These are phyloP conservation scores for Dicranocentrus wangi DNA, from an alignment of 2,888 invertebrate genomes.

Conservation along the genomic window DNA sequence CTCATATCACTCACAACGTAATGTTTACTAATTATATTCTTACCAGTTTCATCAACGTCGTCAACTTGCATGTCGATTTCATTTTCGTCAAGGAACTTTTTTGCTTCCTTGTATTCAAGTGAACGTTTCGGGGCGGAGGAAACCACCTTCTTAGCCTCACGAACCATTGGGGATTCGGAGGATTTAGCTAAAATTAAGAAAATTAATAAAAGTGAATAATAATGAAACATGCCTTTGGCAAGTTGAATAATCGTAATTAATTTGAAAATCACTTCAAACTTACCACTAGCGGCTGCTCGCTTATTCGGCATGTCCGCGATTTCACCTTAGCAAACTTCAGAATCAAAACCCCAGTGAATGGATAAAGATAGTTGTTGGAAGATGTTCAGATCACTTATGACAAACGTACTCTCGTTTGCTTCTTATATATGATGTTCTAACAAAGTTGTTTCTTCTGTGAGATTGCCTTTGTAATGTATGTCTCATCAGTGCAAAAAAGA, in stretches of 20 bases:
- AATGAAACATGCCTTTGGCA: background rate
- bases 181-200: background rate
- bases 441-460: too few relatives aligned
- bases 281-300: background rate
- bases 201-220: conserved; percentile 2
- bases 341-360: too few relatives aligned
- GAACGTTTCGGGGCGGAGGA: background rate
- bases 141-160: background rate
- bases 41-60: background rate
- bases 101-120: conserved; percentile 17
- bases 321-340: too few relatives aligned
- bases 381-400: too few relatives aligned
- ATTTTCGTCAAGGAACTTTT: background rate
- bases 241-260: too few relatives aligned
- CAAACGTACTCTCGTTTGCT: too few relatives aligned
- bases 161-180: background rate
- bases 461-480: too few relatives aligned
- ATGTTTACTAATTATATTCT: background rate
- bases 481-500: too few relatives aligned
- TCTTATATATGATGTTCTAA: too few relatives aligned
- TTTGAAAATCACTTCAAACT: background rate
- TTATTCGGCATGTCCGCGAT: background rate
- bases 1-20: background rate
- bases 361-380: too few relatives aligned
- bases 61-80: too few relatives aligned